Base-by-base conservation (phyloP, 2,888 invertebrate genomes). In the Patella caerulea region DNA sequence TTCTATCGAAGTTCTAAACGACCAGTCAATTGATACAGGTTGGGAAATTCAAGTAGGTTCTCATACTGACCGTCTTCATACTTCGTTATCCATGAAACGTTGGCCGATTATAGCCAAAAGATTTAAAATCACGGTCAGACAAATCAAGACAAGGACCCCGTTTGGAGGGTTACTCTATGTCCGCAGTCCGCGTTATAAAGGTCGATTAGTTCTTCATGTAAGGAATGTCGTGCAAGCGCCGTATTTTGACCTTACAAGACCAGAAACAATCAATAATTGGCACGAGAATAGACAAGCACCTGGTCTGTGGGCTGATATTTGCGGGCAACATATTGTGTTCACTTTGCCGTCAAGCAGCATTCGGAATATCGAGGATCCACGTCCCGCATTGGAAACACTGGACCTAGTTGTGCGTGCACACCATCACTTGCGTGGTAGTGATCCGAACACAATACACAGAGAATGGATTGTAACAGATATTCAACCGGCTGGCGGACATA, bases 21-120 rank as follows among this genome's bases (percentile, higher is more conserved):
- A 65, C 7, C 9, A 65, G 19, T 19, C 65, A 19, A 11, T 65
- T 7, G 19, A 65, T 65, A 11, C 9, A 19, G 65, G 65, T 19
- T 65, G 65, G 65, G 65, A 65, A 65, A 65, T 65, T 19, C 65
- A 65, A 65, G 19, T 65, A n/a, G 65, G 65, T 11, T 65, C n/a
- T 4, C 65, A 65, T n/a, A 19, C 65, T 19, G 65, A 65, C 17
- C 65, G 19, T 65, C 65, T 65, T 9, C 65, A 65, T 19, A 19
- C 65, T 15, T 15, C 15, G 2, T 19, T 11, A 9, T n/a, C 65
- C 5, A 65, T 65, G 65, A 65, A 65, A 65, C n/a, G 65, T 19
- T 65, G 65, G 65, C 65, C 65, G 4, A 65, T 65, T 2, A 65
- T 65, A 11, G 12, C 65, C 0, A 15, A 65, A n/a, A 65, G 19